Evolutionary conservation across 2,797 vertebrate genomes (phyloP), one percentile per base, ranked within the genome.

Genomic region (Manis crassicaudata): DNA sequence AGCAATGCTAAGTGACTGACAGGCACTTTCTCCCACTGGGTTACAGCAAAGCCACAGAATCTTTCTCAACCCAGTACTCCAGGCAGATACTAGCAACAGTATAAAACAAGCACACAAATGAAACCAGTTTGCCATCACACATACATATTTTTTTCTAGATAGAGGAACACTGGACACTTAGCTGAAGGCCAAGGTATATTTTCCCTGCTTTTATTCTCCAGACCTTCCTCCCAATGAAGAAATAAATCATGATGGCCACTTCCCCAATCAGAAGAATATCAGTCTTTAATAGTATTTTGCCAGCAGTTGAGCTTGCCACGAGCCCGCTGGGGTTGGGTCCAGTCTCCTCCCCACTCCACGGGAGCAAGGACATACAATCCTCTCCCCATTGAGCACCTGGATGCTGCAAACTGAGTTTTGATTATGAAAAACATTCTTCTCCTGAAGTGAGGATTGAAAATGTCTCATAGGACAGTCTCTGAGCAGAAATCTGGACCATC

Each of bases 351-450:
- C 10, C 3, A 3, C 13, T 52, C 37, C 40, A 52, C 2, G 46
- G 58, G 18, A 67, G 13, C 32, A 9, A 70, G 5, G 46, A 88
- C 20, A 3, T 14, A n/a, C 11, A n/a, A 52, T 46, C 67, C 60
- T 50, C 56, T 43, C 37, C 35, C 50, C 68, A 0, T 32, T 82
- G 63, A 67, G 4, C 37, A 16, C 11, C 16, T 32, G 37, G 29
- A 92, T 52, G 32, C 43, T 21, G 20, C 1, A 4, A 23, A 52
- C 43, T 17, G n/a, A 10, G 32, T 1, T 0, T 0, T n/a, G 90
- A 85, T 68, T 32, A 21, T 29, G 46, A 35, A 95, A 92, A 85
- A 13, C 56, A 77, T 17, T 35, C 32, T 93, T 89, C 86, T 77
- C 67, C 29, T 21, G 27, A 20, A 43, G 12, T 4, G 3, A 4